Conservation (phyloP, 1,140 invertebrate genomes). For the Drosophila truncata region DNA sequence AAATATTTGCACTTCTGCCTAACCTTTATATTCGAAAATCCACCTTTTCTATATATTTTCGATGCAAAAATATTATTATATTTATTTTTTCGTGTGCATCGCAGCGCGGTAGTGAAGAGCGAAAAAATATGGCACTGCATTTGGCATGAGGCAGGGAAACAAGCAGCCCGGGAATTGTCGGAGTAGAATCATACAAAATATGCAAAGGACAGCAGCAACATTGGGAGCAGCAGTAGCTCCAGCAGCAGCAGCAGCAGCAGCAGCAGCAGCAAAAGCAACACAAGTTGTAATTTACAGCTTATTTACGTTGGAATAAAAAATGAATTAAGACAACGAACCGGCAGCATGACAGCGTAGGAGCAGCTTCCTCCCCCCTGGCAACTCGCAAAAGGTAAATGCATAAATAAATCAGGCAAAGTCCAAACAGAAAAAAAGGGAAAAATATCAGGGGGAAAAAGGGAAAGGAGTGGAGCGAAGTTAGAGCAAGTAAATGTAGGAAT, state of each 20-base stretch:
- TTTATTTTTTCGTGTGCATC: neutral
- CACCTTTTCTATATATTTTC: neutral
- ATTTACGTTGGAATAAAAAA: constrained; percentile 80
- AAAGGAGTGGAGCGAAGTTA: constrained; percentile 29
- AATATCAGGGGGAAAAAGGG: constrained; percentile 17
- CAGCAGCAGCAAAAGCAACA: constrained; percentile 35
- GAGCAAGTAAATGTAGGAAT: constrained; percentile 40
- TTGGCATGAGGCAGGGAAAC: constrained; percentile 31
- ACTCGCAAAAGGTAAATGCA: constrained; percentile 46
- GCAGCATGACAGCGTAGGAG: constrained; percentile 47
- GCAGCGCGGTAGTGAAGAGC: constrained; percentile 11
- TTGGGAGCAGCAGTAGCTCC: constrained; percentile 16
- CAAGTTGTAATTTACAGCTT: constrained; percentile 80
- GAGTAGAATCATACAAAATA: constrained; percentile 59
- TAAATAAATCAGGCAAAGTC: constrained; percentile 69
- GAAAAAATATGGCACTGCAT: constrained; percentile 60
- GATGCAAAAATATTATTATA: neutral
- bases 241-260: constrained; percentile 16
- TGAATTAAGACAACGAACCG: constrained; percentile 75
- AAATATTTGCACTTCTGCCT: neutral
- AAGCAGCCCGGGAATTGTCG: constrained; percentile 48
- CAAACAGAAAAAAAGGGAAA: constrained; percentile 31
- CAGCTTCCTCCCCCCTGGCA: constrained; percentile 25
- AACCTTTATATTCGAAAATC: neutral
- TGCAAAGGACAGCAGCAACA: constrained; percentile 49